Evolutionary conservation across 1,140 invertebrate genomes (phyloP), one percentile per base, ranked within the genome.

Genomic region (Drosophila fuyamai): DNA sequence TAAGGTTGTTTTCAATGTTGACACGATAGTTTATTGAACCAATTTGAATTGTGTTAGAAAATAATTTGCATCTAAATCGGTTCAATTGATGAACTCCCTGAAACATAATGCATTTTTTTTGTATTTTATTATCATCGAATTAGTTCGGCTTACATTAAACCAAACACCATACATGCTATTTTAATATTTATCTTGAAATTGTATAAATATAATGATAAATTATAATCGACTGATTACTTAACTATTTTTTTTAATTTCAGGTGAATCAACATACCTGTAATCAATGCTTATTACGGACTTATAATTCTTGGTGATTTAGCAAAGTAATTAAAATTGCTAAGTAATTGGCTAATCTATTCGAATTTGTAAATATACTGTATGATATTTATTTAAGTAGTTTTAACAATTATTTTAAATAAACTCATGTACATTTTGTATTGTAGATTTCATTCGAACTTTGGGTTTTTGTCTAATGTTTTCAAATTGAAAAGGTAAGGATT

Each of bases 191-290:
- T 35, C 29, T 13, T 14, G n/a, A 18, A 54, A 54, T 4, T 23
- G 13, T 59, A 8, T 8, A 7, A 32, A 32, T 32, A 44, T 60
- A 5, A 46, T 46, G 9, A 18, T 43, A 12, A 14, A 16, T 47
- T 10, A 13, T 8, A 12, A 38, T 10, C 29, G 8, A 9, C 3
- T 16, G 16, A 44, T 44, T 8, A 14, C 9, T 16, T 6, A 10
- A 35, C n/a, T 16, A 35, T 71, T 50, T 41, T 61, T 66, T 76
- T 76, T 65, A 14, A 13, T 83, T 83, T 16, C 56, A 86, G 82
- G 82, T 81, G 82, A 86, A 86, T 86, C 82, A 71, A 86, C 82
- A 86, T 82, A 86, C 83, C 82, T 86, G 80, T 86, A 86, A 86
- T 74, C 53, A 79, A 81, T 78, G 62, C 66, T 73, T 86, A 83